A percentile compares a stretch with the other conserved stretches of the same genome.
Evolutionary conservation across 2,888 invertebrate species (phyloP).

Genomic region (Eilema sororculum): DNA sequence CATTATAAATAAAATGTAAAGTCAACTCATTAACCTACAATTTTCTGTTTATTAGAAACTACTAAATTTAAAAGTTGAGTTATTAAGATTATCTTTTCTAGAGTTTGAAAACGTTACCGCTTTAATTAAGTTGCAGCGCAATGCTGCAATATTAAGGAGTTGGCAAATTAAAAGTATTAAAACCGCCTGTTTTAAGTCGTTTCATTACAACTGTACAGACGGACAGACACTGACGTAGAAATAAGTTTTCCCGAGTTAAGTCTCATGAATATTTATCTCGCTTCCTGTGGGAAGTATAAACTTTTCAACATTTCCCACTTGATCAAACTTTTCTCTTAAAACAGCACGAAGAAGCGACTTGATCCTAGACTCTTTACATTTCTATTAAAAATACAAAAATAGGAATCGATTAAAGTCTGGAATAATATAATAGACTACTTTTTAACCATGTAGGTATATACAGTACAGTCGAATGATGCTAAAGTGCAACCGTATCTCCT

Average conservation of each 20-base stretch:
- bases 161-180: constrained; percentile 71
- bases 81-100: constrained; percentile 15
- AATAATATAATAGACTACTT: too few relatives aligned
- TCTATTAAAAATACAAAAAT: constrained; percentile 53
- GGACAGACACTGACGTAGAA: constrained; percentile 81
- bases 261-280: constrained; percentile 85
- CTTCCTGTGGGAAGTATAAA: constrained; percentile 77
- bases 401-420: too few relatives aligned
- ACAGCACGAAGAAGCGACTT: constrained; percentile 58
- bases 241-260: constrained; percentile 82
- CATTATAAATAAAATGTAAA: too few relatives aligned
- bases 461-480: too few relatives aligned
- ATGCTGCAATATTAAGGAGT: constrained; percentile 61
- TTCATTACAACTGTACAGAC: constrained; percentile 82
- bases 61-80: constrained; percentile 4
- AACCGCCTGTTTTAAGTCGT: constrained; percentile 74
- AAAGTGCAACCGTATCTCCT: too few relatives aligned
- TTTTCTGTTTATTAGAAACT: constrained; percentile 1
- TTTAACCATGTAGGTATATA: too few relatives aligned
- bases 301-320: constrained; percentile 83
- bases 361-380: constrained; percentile 60
- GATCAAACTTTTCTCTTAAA: constrained; percentile 83
- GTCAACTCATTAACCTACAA: too few relatives aligned
- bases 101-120: constrained; percentile 30
- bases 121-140: constrained; percentile 28